These are phyloP conservation scores for Gallinago undulata DNA, from an alignment of 2,113 vertebrate species.

Conservation along the genomic window DNA sequence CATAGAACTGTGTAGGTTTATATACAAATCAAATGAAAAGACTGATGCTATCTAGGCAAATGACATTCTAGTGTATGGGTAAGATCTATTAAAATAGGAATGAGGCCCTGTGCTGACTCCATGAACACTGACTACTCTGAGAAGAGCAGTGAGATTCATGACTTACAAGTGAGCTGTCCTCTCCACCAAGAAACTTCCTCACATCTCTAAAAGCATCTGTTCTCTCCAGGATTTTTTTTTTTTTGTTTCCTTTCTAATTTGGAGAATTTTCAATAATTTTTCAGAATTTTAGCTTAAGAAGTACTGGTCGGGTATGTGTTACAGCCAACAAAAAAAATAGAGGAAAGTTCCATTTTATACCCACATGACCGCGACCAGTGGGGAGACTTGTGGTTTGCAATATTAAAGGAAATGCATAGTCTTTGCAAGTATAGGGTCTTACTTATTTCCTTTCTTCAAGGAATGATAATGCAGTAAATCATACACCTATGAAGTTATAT, in stretches of 20 bases:
- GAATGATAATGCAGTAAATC: conserved; percentile 43
- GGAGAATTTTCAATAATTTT: neutral
- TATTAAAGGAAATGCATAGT: neutral
- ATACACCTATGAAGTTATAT: conserved; percentile 24
- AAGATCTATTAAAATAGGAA: neutral
- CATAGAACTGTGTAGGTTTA: neutral
- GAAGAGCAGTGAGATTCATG: neutral
- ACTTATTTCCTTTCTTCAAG: conserved; percentile 25
- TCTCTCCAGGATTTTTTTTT: neutral
- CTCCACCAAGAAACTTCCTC: neutral
- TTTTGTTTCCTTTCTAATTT: neutral
- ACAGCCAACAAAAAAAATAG: neutral
- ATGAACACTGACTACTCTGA: neutral
- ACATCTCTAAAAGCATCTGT: neutral
- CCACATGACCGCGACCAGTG: neutral
- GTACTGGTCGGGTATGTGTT: neutral
- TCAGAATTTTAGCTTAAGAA: neutral
- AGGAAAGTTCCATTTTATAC: neutral
- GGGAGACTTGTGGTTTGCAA: neutral
- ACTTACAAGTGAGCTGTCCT: neutral
- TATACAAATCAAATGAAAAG: neutral
- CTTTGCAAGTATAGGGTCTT: neutral
- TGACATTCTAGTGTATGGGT: neutral
- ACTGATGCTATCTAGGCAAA: neutral
- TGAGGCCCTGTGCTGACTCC: fast-evolving